Evolutionary conservation across 1,140 invertebrate species (phyloP).

Genomic region (Drosophila kohkoa): DNA sequence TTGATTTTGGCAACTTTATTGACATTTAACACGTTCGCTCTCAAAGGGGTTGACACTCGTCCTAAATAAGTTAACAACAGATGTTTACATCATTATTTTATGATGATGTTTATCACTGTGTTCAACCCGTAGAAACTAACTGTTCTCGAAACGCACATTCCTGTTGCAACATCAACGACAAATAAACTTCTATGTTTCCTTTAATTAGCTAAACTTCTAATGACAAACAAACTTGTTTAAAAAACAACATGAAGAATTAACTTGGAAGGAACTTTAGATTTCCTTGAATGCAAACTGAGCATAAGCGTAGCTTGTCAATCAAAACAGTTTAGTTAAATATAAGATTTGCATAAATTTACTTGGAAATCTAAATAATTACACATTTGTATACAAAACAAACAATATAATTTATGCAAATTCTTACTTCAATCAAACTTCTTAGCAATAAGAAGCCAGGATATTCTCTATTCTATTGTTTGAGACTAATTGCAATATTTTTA

Average conservation of each 20-base stretch:
- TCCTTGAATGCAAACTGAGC: no score
- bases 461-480: no score
- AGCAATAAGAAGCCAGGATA: no score
- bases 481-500: no score
- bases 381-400: neutral
- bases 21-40: slow-evolving; percentile 73
- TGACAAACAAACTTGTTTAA: neutral
- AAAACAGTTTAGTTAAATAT: neutral
- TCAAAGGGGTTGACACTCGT: slow-evolving; percentile 37
- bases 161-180: neutral
- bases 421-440: no score
- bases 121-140: slow-evolving; percentile 8
- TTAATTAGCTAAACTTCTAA: slow-evolving; percentile 15
- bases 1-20: slow-evolving; percentile 81
- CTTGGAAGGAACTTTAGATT: no score
- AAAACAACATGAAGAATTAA: no score
- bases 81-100: slow-evolving; percentile 74
- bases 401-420: no score
- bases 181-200: neutral
- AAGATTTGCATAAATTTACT: neutral
- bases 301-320: neutral
- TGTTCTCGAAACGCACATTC: slow-evolving; percentile 1
- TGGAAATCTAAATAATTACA: neutral
- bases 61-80: slow-evolving; percentile 63
- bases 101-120: slow-evolving; percentile 52